Evolutionary conservation across 2,113 vertebrate species (phyloP).

Genomic region (Platycercus adscitus): DNA sequence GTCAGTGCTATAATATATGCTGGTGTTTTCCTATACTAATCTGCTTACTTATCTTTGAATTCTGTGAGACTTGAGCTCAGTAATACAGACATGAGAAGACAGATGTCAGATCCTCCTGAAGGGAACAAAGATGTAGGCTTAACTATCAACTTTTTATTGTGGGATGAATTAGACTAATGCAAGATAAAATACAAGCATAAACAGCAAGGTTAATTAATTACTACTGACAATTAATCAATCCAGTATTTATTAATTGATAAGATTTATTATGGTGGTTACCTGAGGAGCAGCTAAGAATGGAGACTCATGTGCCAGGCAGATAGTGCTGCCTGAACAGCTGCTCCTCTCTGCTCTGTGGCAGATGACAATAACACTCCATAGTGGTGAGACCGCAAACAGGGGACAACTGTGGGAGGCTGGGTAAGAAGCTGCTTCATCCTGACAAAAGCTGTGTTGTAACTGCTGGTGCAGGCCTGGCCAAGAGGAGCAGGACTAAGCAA

Average conservation of each 20-base stretch:
- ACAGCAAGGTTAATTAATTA: not conserved
- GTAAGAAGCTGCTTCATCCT: not conserved
- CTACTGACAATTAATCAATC: not conserved
- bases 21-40: conserved; percentile 16
- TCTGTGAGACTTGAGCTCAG: not conserved
- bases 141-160: not conserved
- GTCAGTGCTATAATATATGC: not conserved
- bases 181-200: not conserved
- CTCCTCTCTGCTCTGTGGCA: not conserved
- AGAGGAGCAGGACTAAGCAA: not conserved
- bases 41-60: conserved; percentile 29
- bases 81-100: not conserved
- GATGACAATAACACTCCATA: not conserved
- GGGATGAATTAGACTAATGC: not conserved
- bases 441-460: not conserved
- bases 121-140: not conserved
- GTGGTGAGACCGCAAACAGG: not conserved
- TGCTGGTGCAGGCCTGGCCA: not conserved
- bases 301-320: not conserved
- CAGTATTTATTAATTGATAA: not conserved
- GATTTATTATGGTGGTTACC: not conserved
- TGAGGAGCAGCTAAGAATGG: not conserved
- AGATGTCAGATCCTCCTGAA: not conserved
- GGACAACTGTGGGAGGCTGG: not conserved
- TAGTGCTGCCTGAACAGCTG: not conserved